Evolutionary conservation across 2,888 invertebrate species (phyloP).

Genomic region (Thysanoteuthis rhombus): DNA sequence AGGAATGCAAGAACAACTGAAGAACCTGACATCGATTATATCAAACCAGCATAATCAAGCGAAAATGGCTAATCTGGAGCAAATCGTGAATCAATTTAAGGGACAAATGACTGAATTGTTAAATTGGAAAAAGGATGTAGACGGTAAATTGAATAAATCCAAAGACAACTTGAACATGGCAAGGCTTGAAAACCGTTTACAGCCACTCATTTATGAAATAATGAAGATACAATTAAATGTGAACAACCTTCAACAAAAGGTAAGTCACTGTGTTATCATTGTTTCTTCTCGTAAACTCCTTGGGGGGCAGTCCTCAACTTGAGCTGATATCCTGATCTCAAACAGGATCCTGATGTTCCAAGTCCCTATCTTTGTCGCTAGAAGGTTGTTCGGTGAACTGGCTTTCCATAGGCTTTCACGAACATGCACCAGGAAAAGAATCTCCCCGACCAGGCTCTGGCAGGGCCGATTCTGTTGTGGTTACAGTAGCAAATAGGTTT

Average conservation of each 20-base stretch:
- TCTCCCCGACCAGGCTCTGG: too few species aligned
- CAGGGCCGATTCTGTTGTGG: too few species aligned
- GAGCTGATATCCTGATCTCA: too few species aligned
- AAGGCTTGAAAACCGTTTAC: neutral
- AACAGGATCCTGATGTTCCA: too few species aligned
- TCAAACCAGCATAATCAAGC: neutral
- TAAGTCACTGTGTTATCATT: too few species aligned
- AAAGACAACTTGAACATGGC: neutral
- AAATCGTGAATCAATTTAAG: neutral
- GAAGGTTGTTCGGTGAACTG: too few species aligned
- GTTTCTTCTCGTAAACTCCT: too few species aligned
- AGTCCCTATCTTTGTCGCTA: too few species aligned
- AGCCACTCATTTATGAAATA: neutral
- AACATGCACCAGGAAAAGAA: too few species aligned
- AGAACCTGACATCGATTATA: neutral
- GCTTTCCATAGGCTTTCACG: too few species aligned
- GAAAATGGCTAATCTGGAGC: neutral
- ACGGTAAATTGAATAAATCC: neutral
- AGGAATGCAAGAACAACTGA: neutral
- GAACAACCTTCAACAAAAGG: neutral
- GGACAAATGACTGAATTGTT: neutral
- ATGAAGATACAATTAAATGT: neutral
- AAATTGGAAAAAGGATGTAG: neutral
- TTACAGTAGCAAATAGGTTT: too few species aligned
- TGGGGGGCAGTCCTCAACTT: too few species aligned